phyloP scores from a whole-genome alignment of 1,140 invertebrate species.

The Kradibia gibbosae region DNA sequence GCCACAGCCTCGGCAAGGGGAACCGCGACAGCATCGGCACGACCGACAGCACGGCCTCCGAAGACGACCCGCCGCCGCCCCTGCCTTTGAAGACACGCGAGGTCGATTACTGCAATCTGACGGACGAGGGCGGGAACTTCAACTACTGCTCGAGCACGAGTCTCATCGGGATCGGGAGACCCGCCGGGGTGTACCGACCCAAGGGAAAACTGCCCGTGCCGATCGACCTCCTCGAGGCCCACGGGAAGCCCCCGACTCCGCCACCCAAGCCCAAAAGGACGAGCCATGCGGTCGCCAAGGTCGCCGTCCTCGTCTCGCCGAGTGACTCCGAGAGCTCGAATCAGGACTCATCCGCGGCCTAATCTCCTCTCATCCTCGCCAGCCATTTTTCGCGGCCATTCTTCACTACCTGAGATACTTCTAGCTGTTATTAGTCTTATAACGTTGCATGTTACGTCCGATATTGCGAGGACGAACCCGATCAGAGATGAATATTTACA shows the following conservation, averaged over 20 bases:
- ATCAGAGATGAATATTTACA: background rate
- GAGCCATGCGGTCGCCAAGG: constrained; percentile 47
- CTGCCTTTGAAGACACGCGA: constrained; percentile 80
- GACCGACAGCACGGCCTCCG: constrained; percentile 78
- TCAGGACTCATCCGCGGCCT: constrained; percentile 59
- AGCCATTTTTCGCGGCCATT: constrained; percentile 48
- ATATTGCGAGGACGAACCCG: too few species aligned
- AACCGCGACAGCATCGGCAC: constrained; percentile 72
- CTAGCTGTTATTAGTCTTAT: constrained; percentile 31
- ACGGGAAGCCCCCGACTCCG: constrained; percentile 63
- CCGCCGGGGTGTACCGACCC: constrained; percentile 49
- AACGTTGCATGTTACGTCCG: background rate
- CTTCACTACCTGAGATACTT: constrained; percentile 35
- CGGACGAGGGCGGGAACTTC: constrained; percentile 61
- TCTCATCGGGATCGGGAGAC: constrained; percentile 53
- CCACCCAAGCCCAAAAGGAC: constrained; percentile 63
- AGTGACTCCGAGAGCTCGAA: constrained; percentile 53
- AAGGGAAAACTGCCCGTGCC: constrained; percentile 56
- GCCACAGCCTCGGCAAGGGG: constrained; percentile 55
- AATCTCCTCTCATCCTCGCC: too few species aligned
- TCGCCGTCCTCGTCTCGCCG: constrained; percentile 37
- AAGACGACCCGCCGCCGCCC: constrained; percentile 81
- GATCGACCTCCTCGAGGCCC: constrained; percentile 51
- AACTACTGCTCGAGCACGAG: constrained; percentile 55
- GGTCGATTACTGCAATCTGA: constrained; percentile 77